phyloP scores from a whole-genome alignment of 2,888 invertebrate genomes.

The Xylota sylvarum region DNA sequence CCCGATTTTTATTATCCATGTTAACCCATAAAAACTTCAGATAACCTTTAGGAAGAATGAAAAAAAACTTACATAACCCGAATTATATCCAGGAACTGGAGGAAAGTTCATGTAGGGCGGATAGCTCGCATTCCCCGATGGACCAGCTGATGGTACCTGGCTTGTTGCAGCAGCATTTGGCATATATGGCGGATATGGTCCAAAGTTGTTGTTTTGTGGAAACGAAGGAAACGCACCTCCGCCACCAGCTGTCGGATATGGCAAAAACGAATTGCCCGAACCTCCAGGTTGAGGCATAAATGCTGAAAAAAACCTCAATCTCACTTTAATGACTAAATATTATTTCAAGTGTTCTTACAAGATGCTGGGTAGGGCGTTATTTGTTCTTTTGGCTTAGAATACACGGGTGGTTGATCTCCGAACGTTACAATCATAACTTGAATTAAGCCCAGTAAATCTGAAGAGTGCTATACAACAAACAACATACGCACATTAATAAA shows the following conservation, averaged over 20 bases:
- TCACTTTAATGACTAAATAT: neutral
- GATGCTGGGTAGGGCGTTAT: slow-evolving; percentile 86
- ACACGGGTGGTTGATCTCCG: slow-evolving; percentile 98
- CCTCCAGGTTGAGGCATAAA: slow-evolving; percentile 85
- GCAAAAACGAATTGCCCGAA: slow-evolving; percentile 83
- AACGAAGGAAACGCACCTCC: slow-evolving; percentile 85
- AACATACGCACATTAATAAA: slow-evolving; percentile 34
- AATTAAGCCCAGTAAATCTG: slow-evolving; percentile 94
- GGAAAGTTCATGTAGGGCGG: slow-evolving; percentile 85
- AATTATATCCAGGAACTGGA: slow-evolving; percentile 80
- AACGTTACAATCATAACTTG: slow-evolving; percentile 96
- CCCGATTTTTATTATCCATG: no score
- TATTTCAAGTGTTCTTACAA: slow-evolving; percentile 78
- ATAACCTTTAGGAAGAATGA: neutral
- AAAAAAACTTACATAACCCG: slow-evolving; percentile 81
- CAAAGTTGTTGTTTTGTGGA: slow-evolving; percentile 83
- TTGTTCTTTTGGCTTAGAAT: slow-evolving; percentile 89
- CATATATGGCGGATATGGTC: slow-evolving; percentile 84
- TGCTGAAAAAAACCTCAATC: slow-evolving; percentile 79
- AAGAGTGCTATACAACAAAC: slow-evolving; percentile 86
- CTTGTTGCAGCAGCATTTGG: slow-evolving; percentile 79
- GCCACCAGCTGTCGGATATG: slow-evolving; percentile 86
- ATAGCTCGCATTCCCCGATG: slow-evolving; percentile 84
- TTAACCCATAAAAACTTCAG: no score
- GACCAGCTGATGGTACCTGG: slow-evolving; percentile 77